Conservation (phyloP, 2,797 vertebrate species). For the Cyprinella venusta region DNA sequence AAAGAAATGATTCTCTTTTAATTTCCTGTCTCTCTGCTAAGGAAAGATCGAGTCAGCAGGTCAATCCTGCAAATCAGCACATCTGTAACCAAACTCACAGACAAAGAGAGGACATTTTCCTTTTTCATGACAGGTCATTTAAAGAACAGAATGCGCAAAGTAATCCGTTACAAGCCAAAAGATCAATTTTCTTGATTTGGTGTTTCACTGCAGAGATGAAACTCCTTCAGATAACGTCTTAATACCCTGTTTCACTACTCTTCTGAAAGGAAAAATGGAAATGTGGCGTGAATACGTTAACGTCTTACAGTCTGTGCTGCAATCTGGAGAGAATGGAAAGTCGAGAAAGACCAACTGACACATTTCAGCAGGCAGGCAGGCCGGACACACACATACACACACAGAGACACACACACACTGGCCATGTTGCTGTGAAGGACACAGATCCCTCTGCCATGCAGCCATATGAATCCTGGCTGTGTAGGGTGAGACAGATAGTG, state of each 20-base stretch:
- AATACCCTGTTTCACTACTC: constrained; percentile 56
- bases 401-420: constrained; percentile 24
- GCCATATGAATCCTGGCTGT: constrained; percentile 48
- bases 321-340: constrained; percentile 63
- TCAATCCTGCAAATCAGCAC: constrained; percentile 38
- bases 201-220: constrained; percentile 53
- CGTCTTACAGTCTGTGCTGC: constrained; percentile 62
- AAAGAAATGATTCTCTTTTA: constrained; percentile 40
- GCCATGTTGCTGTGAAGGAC: constrained; percentile 49
- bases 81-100: constrained; percentile 20
- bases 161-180: constrained; percentile 19
- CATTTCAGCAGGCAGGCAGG: constrained; percentile 59
- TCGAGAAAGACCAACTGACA: constrained; percentile 59
- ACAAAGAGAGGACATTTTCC: constrained; percentile 15
- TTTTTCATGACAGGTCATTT: constrained; percentile 7
- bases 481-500: constrained; percentile 57
- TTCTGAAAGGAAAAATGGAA: constrained; percentile 52
- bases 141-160: constrained; percentile 29
- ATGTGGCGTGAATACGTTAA: constrained; percentile 65
- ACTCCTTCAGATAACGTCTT: constrained; percentile 57
- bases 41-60: constrained; percentile 16
- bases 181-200: constrained; percentile 48
- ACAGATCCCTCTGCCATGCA: constrained; percentile 50
- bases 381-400: constrained; percentile 27
- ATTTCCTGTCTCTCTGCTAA: constrained; percentile 47